Evolutionary conservation across 2,113 vertebrate genomes (phyloP), one percentile per base, ranked within the genome.

Genomic region (Carollia perspicillata): DNA sequence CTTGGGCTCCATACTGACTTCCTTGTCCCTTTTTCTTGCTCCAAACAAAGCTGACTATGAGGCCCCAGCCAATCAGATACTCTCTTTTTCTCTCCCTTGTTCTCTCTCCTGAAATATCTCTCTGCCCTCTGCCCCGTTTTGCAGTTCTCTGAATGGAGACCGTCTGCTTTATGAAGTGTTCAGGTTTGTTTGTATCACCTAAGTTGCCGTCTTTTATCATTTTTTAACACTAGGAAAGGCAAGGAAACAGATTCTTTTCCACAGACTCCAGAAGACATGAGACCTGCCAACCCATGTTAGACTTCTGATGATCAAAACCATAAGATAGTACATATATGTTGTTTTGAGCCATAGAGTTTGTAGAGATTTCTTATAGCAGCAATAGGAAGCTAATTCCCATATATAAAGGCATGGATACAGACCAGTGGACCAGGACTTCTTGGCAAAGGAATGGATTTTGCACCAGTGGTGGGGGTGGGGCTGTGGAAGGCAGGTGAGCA

Each of bases 381-480:
- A 26, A 12, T 18, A 20, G 33, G 42, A 44, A 89, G 51, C 20
- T 11, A 23, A 63, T 26, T 47, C 8, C 10, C 26, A 30, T 5
- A 2, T 47, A 75, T 9, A 26, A 74, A 58, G 72, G 55, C 22
- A n/a, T 1, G 37, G 40, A n/a, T 28, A 30, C n/a, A 5, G 33
- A 68, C 40, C 5, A 23, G 18, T 10, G 26, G 55, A 35, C 35
- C 23, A 10, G 53, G n/a, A 33, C 12, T 37, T 69, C 55, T n/a
- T 17, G 16, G n/a, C 22, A 72, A 72, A 37, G 18, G 90, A 51
- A 44, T 0, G 5, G 16, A 40, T 0, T 14, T 11, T 8, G 44
- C 17, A 47, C 20, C 1, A 2, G 33, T 8, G 23, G 4, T 8
- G 44, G 9, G 22, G 28, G 1, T 5, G 14, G 71, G 58, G 3